These are phyloP conservation scores for Galeruca laticollis DNA, from an alignment of 2,888 invertebrate genomes.

Conservation along the genomic window DNA sequence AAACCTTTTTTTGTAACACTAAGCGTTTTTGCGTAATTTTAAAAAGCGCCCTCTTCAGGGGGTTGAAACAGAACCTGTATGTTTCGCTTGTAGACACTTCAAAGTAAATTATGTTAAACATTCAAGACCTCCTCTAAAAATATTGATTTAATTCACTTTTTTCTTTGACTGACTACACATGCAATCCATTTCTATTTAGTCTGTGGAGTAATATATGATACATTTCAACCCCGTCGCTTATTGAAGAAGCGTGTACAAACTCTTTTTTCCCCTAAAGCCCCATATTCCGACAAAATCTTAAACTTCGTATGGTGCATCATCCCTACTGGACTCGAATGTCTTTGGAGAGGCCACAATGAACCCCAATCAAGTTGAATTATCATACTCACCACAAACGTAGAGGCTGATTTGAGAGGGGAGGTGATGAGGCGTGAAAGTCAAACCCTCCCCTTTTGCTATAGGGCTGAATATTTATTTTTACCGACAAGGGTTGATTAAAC, in stretches of 20 bases:
- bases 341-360: constrained; percentile 58
- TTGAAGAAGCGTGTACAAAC: background rate
- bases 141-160: too few relatives aligned
- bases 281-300: constrained; percentile 11
- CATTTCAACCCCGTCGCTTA: too few relatives aligned
- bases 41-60: too few relatives aligned
- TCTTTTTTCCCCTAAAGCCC: constrained; percentile 2
- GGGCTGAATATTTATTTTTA: constrained; percentile 36
- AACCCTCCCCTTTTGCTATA: constrained; percentile 42
- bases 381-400: constrained; percentile 60
- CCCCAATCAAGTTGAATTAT: constrained; percentile 66
- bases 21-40: too few relatives aligned
- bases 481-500: constrained; percentile 26
- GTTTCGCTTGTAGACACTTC: too few relatives aligned
- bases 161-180: too few relatives aligned
- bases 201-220: too few relatives aligned
- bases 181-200: too few relatives aligned
- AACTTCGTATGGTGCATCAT: constrained; percentile 29
- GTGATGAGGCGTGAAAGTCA: constrained; percentile 42
- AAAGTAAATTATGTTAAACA: too few relatives aligned
- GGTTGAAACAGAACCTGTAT: too few relatives aligned
- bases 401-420: constrained; percentile 46
- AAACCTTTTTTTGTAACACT: too few relatives aligned
- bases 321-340: constrained; percentile 50
- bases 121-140: too few relatives aligned